Percentiles rank a stretch among this genome's conserved stretches.
Evolutionary conservation across 2,888 invertebrate genomes (phyloP).

Genomic region (Zygothrica quintamaculata): DNA sequence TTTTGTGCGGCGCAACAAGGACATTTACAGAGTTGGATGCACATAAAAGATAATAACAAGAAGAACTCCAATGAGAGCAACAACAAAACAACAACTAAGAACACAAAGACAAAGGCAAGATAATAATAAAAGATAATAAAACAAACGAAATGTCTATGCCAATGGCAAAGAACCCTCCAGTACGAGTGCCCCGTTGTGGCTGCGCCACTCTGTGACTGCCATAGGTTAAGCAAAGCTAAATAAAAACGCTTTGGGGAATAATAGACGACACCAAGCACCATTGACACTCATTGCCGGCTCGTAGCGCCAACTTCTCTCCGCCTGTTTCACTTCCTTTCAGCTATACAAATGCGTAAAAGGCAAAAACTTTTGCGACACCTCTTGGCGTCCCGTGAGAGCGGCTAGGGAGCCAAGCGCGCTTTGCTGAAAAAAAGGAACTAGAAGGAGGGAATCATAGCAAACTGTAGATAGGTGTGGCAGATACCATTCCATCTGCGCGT

Average conservation of each 20-base stretch:
- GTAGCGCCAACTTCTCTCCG: background rate
- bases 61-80: constrained; percentile 17
- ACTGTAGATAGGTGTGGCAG: constrained; percentile 16
- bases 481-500: constrained; percentile 37
- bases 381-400: constrained; percentile 31
- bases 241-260: constrained; percentile 80
- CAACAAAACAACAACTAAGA: constrained; percentile 44
- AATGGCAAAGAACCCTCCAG: constrained; percentile 26
- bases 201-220: background rate
- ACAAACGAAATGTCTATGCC: constrained; percentile 69
- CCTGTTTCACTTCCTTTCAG: background rate
- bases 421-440: constrained; percentile 2
- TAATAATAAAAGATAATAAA: constrained; percentile 77
- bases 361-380: constrained; percentile 65
- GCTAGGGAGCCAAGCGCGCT: background rate
- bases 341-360: constrained; percentile 15
- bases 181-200: constrained; percentile 7
- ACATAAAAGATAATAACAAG: constrained; percentile 24
- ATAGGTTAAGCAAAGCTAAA: constrained; percentile 45
- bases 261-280: constrained; percentile 54
- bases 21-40: constrained; percentile 12
- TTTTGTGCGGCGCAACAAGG: constrained; percentile 56
- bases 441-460: constrained; percentile 3
- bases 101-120: constrained; percentile 63
- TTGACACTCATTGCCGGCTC: constrained; percentile 26